Evolutionary conservation across 2,113 vertebrate species (phyloP), one percentile per base, ranked within the genome.

Genomic region (Delphinapterus leucas): DNA sequence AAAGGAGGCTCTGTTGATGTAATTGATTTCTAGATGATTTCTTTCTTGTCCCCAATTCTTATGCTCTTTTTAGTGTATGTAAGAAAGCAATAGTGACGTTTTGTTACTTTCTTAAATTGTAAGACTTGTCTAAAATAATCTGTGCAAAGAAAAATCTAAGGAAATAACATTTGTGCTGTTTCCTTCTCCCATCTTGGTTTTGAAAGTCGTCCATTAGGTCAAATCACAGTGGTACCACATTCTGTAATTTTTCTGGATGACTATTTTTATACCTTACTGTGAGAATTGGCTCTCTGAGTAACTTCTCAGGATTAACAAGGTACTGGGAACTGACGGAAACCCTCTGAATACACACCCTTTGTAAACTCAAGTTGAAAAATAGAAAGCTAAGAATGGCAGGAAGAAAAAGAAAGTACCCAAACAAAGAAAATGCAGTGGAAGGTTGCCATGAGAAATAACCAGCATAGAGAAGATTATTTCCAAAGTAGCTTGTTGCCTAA

Each of bases 361-460:
- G 96, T 98, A 98, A 98, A 98, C 98, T 97, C 92, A 96, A 98
- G 98, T 47, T 98, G 98, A 96, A 98, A 99, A 99, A 99, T 97
- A 98, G 99, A 98, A 98, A 98, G 95, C 98, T 98, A 99, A 99
- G 99, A 99, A 99, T 99, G 99, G 96, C 99, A 99, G 99, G 99
- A 99, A 99, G 98, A 99, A 98, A 98, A 98, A 98, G 98, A 98
- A 98, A 99, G 98, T 95, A 98, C 98, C 88, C 83, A 98, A 98
- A 99, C 98, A 99, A 98, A 98, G 98, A 98, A 98, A 98, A 97
- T 88, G 93, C 81, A 97, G 93, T 98, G 98, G 98, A 98, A 98
- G 97, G 96, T 92, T 98, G 98, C 98, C 98, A 98, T 98, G 98
- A 98, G 98, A 99, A 99, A 98, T 95, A 97, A 93, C 90, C 88